Evolutionary conservation across 2,113 vertebrate species (phyloP).

Genomic region (Hemiprocne comata): DNA sequence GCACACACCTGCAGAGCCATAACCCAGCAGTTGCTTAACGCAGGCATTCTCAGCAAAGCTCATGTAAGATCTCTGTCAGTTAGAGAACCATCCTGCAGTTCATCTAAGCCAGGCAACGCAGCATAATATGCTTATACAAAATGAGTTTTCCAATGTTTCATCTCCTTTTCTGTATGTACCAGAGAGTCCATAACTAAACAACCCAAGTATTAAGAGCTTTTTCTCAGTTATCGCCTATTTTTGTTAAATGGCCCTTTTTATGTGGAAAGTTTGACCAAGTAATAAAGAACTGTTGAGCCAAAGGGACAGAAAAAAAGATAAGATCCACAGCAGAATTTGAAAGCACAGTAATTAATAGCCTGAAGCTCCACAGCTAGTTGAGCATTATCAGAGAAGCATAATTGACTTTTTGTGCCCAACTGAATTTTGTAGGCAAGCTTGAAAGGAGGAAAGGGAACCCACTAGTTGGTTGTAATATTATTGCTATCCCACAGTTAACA

Average conservation of each 20-base stretch:
- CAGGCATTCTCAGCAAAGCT: not conserved
- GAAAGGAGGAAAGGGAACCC: not conserved
- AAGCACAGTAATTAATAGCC: not conserved
- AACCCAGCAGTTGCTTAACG: not conserved
- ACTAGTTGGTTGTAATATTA: not conserved
- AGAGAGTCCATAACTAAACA: not conserved
- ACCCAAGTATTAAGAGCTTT: not conserved
- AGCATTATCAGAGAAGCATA: not conserved
- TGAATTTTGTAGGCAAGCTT: not conserved
- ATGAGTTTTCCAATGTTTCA: not conserved
- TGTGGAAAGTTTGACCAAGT: not conserved
- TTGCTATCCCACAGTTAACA: not conserved
- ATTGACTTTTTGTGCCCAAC: not conserved
- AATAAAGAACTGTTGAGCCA: not conserved
- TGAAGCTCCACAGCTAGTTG: not conserved
- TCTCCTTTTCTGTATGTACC: not conserved
- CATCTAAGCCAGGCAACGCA: not conserved
- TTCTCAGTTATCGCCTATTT: not conserved
- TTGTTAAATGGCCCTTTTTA: not conserved
- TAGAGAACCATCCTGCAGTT: rapidly evolving
- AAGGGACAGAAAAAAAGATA: not conserved
- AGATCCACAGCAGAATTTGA: not conserved
- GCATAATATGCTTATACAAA: not conserved
- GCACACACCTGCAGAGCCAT: not conserved
- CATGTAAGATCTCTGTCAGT: not conserved